These are phyloP conservation scores for Zaprionus gabonicus DNA, from an alignment of 1,140 invertebrate genomes.

Conservation along the genomic window DNA sequence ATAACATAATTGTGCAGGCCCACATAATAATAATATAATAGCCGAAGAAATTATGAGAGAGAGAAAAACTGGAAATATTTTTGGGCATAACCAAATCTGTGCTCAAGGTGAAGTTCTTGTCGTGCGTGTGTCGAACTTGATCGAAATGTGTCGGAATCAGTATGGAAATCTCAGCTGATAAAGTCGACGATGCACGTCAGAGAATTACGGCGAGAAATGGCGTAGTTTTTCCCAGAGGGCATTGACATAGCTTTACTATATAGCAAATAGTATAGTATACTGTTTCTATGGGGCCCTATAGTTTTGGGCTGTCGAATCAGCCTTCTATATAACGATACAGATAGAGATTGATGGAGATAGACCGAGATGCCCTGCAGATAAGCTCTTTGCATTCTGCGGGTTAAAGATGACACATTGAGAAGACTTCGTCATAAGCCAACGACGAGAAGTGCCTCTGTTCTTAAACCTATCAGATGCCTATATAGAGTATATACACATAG, in stretches of 20 bases:
- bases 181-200: conserved; percentile 38
- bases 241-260: conserved; percentile 48
- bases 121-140: conserved; percentile 8
- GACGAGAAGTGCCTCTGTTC: conserved; percentile 48
- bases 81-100: neutral
- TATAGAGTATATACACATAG: neutral
- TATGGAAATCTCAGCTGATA: conserved; percentile 62
- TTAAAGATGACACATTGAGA: conserved; percentile 39
- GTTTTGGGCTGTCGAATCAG: neutral
- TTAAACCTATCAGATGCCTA: conserved; percentile 8
- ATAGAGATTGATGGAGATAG: conserved; percentile 7
- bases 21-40: conserved; percentile 12
- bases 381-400: conserved; percentile 17
- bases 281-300: neutral
- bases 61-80: neutral
- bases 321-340: neutral
- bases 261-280: neutral
- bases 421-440: conserved; percentile 45
- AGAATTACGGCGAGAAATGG: conserved; percentile 17
- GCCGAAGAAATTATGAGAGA: neutral
- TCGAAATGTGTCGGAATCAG: conserved; percentile 50
- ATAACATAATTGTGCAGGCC: conserved; percentile 6
- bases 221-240: conserved; percentile 44
- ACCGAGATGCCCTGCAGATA: conserved; percentile 24
- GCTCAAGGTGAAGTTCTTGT: conserved; percentile 14